phyloP scores from a whole-genome alignment of 23 tunicate species.

The Ciona savignyi region DNA sequence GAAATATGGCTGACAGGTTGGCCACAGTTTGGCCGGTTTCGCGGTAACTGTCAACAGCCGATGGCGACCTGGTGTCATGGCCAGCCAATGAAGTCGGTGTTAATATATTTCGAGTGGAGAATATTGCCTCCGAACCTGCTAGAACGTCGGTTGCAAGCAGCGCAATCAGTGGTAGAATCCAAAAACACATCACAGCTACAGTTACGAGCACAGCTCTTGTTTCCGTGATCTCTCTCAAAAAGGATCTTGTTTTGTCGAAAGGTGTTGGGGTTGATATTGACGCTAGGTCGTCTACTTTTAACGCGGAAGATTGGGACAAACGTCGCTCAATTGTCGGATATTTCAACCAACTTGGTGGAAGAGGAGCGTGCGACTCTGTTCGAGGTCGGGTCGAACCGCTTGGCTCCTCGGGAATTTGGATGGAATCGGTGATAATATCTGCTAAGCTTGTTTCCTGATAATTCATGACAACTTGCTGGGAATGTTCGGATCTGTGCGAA shows the following conservation, averaged over 20 bases:
- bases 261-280: conserved; percentile 15
- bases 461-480: conserved; percentile 28
- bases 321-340: conserved; percentile 20
- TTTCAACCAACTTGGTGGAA: conserved; percentile 40
- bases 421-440: conserved; percentile 29
- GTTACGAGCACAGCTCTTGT: conserved; percentile 22
- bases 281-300: conserved; percentile 36
- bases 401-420: conserved; percentile 17
- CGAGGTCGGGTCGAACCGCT: neutral
- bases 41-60: neutral
- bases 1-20: neutral
- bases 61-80: neutral
- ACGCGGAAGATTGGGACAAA: conserved; percentile 11
- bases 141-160: conserved; percentile 31
- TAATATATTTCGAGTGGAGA: neutral
- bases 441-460: conserved; percentile 32
- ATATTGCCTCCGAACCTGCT: conserved; percentile 2
- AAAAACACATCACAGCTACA: conserved; percentile 5
- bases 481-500: conserved; percentile 40
- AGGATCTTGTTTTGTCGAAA: conserved; percentile 17
- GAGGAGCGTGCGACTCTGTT: conserved; percentile 5
- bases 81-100: neutral
- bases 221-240: conserved; percentile 27
- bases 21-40: neutral
- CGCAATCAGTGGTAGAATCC: conserved; percentile 24